Evolutionary conservation across 92 coral and sea anemone species (phyloP).

Genomic region (Hydrozoanthus gracilis): DNA sequence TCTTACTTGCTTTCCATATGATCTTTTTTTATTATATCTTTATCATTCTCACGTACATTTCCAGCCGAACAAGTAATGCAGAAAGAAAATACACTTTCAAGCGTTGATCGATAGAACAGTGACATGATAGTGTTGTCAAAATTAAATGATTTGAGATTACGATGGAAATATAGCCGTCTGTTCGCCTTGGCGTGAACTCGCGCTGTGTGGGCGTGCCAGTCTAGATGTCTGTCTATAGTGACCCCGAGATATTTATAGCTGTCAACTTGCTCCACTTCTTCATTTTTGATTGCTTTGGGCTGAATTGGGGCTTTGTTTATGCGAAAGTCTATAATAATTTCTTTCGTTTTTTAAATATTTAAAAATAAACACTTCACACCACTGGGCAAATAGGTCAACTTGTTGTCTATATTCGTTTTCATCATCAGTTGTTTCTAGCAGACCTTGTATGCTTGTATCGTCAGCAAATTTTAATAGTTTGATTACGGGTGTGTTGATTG

Average conservation of each 20-base stretch:
- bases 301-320: neutral
- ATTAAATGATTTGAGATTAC: neutral
- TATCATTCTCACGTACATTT: neutral
- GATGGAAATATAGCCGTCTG: neutral
- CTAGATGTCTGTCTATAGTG: neutral
- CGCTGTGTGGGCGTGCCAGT: conserved; percentile 3
- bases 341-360: neutral
- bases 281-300: neutral
- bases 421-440: neutral
- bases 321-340: too few species aligned
- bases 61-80: conserved; percentile 12
- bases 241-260: conserved; percentile 1
- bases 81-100: neutral
- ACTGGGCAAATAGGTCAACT: neutral
- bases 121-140: neutral
- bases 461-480: neutral
- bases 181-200: neutral
- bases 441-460: conserved; percentile 2
- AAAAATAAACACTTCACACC: neutral
- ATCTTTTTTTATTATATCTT: too few species aligned
- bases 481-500: neutral
- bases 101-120: neutral
- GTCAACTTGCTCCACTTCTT: neutral
- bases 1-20: too few species aligned
- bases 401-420: neutral